Conservation (phyloP, 2,797 vertebrate species). For the Champsocephalus gunnari region DNA sequence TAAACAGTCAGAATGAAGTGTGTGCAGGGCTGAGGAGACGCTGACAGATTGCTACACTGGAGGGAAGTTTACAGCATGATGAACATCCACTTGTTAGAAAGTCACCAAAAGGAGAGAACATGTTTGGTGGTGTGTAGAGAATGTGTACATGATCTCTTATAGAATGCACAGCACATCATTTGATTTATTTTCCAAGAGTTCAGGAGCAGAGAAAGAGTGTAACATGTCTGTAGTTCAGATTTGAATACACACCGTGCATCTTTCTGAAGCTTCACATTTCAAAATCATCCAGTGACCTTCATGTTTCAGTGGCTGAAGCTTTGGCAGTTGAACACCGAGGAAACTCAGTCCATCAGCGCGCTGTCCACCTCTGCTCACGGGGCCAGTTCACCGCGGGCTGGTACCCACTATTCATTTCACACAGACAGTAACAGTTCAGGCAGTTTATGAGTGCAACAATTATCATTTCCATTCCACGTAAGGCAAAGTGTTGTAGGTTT, state of each 20-base stretch:
- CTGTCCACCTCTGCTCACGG: neutral
- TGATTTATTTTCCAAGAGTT: neutral
- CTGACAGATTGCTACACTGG: neutral
- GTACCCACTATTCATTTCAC: constrained; percentile 18
- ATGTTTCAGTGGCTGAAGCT: neutral
- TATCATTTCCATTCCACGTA: constrained; percentile 70
- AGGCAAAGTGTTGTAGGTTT: constrained; percentile 78
- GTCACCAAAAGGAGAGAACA: neutral
- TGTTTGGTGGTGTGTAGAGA: neutral
- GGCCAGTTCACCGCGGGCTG: constrained; percentile 10
- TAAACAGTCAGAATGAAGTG: too few relatives aligned
- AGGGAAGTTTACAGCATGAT: neutral
- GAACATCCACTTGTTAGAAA: neutral
- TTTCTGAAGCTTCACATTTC: neutral
- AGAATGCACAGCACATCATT: constrained; percentile 4
- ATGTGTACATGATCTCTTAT: neutral
- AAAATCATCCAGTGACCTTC: neutral
- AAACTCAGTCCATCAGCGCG: neutral
- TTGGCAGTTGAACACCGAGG: neutral
- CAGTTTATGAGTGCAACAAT: constrained; percentile 64
- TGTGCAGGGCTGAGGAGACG: too few relatives aligned
- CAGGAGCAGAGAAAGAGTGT: too few relatives aligned
- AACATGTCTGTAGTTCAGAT: neutral
- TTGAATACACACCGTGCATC: neutral
- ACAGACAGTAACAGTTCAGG: constrained; percentile 41